Evolutionary conservation across 2,888 invertebrate species (phyloP).

Genomic region (Cremastinae sp.): DNA sequence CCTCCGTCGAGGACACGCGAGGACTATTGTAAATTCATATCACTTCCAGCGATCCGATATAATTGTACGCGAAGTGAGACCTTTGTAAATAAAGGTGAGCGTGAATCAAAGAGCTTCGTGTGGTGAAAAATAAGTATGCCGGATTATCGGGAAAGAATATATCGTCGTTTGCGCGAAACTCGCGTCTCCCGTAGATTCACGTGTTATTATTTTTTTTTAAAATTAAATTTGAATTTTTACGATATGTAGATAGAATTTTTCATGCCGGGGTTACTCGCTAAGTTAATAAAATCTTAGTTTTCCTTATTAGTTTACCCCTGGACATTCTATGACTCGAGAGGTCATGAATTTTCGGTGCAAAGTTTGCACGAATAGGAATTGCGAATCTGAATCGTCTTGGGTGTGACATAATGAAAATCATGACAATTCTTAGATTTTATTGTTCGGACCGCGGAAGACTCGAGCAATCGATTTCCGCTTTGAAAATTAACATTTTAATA

Average conservation of each 20-base stretch:
- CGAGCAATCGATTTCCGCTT: constrained; percentile 8
- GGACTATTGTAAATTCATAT: constrained; percentile 14
- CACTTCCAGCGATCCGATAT: neutral
- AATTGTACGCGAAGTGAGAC: neutral
- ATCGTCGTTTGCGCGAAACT: neutral
- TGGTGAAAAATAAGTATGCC: constrained; percentile 3
- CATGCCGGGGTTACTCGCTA: neutral
- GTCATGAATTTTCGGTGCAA: constrained; percentile 6
- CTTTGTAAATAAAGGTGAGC: constrained; percentile 33
- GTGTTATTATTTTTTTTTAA: neutral
- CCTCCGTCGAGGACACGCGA: constrained; percentile 3
- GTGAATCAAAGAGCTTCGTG: constrained; percentile 30
- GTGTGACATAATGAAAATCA: too few relatives aligned
- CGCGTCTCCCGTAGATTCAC: neutral
- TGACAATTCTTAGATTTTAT: neutral
- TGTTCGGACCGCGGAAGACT: neutral
- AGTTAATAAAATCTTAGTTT: neutral
- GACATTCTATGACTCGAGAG: neutral
- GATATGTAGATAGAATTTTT: constrained; percentile 14
- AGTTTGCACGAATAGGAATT: too few relatives aligned
- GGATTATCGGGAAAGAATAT: neutral
- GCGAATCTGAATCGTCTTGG: too few relatives aligned
- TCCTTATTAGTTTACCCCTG: neutral
- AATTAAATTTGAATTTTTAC: constrained; percentile 3
- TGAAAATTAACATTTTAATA: neutral